Evolutionary conservation across 2,888 invertebrate species (phyloP).

Genomic region (Eulithis prunata): DNA sequence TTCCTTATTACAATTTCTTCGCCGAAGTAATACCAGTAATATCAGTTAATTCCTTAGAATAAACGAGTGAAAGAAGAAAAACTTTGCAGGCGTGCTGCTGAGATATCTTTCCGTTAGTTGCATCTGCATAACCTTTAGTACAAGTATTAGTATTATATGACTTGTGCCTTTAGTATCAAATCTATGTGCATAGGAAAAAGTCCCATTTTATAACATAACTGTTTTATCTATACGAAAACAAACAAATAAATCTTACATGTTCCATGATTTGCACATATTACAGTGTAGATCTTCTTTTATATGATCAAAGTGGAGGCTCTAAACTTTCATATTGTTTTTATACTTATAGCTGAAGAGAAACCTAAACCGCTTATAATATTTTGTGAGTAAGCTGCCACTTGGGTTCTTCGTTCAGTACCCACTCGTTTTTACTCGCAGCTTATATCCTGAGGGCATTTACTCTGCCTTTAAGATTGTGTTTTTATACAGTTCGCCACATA

Average conservation of each 20-base stretch:
- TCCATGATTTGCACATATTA: background rate
- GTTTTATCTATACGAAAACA: no score
- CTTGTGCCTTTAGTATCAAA: no score
- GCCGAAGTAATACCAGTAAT: conserved; percentile 54
- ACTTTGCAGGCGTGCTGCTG: conserved; percentile 46
- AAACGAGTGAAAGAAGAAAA: conserved; percentile 55
- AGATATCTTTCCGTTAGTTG: conserved; percentile 40
- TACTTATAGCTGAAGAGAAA: conserved; percentile 40
- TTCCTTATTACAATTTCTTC: conserved; percentile 58
- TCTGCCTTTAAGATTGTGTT: conserved; percentile 58
- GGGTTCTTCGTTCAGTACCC: conserved; percentile 43
- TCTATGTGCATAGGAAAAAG: no score
- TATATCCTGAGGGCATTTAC: conserved; percentile 57
- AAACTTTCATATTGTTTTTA: conserved; percentile 30
- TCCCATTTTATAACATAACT: no score
- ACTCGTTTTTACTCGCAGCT: conserved; percentile 45
- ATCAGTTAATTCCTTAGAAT: conserved; percentile 62
- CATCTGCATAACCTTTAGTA: conserved; percentile 34
- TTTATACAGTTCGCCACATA: conserved; percentile 59
- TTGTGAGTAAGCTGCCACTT: conserved; percentile 43
- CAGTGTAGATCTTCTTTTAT: background rate
- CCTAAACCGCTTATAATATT: conserved; percentile 45
- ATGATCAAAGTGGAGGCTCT: conserved; percentile 22
- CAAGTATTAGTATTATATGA: no score
- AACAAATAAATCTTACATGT: no score